Percentiles rank a stretch among this genome's conserved stretches.
Evolutionary conservation across 1,140 invertebrate genomes (phyloP).

Genomic region (Paraescarpia echinospica): DNA sequence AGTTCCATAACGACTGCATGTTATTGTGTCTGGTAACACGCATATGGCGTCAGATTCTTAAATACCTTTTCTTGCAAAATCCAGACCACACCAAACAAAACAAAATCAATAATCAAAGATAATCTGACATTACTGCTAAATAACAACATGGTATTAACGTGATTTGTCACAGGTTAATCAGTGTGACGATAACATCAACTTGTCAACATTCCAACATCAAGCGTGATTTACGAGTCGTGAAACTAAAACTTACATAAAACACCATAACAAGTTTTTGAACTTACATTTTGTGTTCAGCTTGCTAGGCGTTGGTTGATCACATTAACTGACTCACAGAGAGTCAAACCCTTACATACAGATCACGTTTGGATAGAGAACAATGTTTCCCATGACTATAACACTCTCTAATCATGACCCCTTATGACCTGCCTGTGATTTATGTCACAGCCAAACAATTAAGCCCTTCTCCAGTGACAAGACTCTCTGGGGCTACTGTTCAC

Average conservation of each 20-base stretch:
- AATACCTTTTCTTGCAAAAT: neutral
- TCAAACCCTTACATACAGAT: neutral
- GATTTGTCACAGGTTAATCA: neutral
- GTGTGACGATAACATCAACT: neutral
- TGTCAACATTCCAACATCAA: neutral
- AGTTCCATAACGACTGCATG: neutral
- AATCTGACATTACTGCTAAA: neutral
- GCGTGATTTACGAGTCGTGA: neutral
- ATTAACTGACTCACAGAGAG: neutral
- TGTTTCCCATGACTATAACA: neutral
- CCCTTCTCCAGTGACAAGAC: neutral
- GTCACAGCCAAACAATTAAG: neutral
- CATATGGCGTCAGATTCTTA: neutral
- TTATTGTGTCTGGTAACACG: neutral
- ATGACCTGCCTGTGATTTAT: neutral
- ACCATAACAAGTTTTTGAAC: neutral
- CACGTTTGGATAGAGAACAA: neutral
- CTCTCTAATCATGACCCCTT: neutral
- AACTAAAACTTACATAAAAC: neutral
- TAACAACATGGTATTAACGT: neutral
- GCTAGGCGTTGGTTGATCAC: neutral
- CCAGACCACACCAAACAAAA: neutral
- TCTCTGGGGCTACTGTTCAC: neutral
- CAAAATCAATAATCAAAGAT: slow-evolving; percentile 2
- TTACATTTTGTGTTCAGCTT: neutral